Evolutionary conservation across 1,140 invertebrate genomes (phyloP), one percentile per base, ranked within the genome.

Genomic region (Ditylenchus dipsaci): DNA sequence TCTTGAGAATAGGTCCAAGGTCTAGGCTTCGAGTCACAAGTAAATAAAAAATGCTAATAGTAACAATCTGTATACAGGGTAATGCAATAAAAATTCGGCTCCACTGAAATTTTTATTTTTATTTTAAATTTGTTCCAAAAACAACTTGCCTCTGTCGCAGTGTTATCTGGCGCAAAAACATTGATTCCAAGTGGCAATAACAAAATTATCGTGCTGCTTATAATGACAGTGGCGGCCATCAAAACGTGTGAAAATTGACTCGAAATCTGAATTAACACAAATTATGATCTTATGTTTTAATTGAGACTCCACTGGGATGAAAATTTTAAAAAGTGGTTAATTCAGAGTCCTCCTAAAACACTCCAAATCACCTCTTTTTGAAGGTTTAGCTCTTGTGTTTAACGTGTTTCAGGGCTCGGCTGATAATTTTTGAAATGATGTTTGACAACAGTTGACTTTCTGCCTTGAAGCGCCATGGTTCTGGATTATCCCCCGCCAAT

Each of bases 241-340:
- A 65, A 38, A 26, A 58, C 63, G 56, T 65, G 61, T 23, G 63
- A 65, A 65, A 61, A 65, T 65, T 65, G 63, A 21, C 42, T 5
- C 1, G 63, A 65, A 26, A 65, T 65, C 63, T 65, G 27, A 19
- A 58, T n/a, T 15, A 33, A 33, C 17, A 59, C n/a, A n/a, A n/a
- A n/a, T n/a, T n/a, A n/a, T n/a, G n/a, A n/a, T n/a, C n/a, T n/a
- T n/a, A n/a, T n/a, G n/a, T n/a, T n/a, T n/a, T n/a, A n/a, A n/a
- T n/a, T n/a, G n/a, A n/a, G n/a, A n/a, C n/a, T n/a, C n/a, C n/a
- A n/a, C n/a, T n/a, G n/a, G n/a, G n/a, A n/a, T n/a, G n/a, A n/a
- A n/a, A n/a, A n/a, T n/a, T n/a, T n/a, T n/a, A n/a, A n/a, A n/a
- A n/a, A n/a, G n/a, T n/a, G n/a, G n/a, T n/a, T n/a, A n/a, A n/a